Evolutionary conservation across 1,140 invertebrate genomes (phyloP), one percentile per base, ranked within the genome.

Genomic region (Bacillus rossius): DNA sequence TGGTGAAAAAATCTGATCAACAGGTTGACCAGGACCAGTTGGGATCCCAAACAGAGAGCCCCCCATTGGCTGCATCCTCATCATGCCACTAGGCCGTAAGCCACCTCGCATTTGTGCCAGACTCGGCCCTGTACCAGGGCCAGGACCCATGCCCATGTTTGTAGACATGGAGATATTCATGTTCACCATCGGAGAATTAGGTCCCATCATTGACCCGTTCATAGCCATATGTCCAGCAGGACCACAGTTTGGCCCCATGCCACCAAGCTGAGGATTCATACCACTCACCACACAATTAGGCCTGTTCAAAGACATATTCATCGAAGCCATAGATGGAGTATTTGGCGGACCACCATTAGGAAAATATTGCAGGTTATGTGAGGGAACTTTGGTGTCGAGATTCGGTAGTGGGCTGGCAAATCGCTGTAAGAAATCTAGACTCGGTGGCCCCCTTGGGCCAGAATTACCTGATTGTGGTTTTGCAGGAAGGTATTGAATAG

Each of bases 401-500:
- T 84, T 81, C 1, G 77, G 80, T 65, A 87, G 76, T 0, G 89
- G 88, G 71, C 89, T 91, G 8, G 91, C 85, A 67, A 91, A 94
- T 50, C 92, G 81, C 66, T 93, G 92, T 58, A 97, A 79, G 74
- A 96, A 96, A 60, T 97, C 94, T 48, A 97, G 76, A 70, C 91
- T 94, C 5, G 93, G 92, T 1, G 91, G 90, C n/a, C 87, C 86
- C 51, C 89, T 79, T 8, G 84, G 79, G 50, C 79, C 79, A 62
- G 79, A 73, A 40, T 81, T 77, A 34, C 78, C 76, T 62, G 86
- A 80, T 67, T 91, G 91, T 10, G 91, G 86, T 75, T 92, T 81
- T 37, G 93, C 92, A 22, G 95, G 95, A 69, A 98, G 84, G 79
- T 98, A 98, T 77, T 98, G 95, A 68, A 98, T 98, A 13, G 95